Evolutionary conservation across 2,113 vertebrate genomes (phyloP), one percentile per base, ranked within the genome.

Genomic region (Plotosus lineatus): DNA sequence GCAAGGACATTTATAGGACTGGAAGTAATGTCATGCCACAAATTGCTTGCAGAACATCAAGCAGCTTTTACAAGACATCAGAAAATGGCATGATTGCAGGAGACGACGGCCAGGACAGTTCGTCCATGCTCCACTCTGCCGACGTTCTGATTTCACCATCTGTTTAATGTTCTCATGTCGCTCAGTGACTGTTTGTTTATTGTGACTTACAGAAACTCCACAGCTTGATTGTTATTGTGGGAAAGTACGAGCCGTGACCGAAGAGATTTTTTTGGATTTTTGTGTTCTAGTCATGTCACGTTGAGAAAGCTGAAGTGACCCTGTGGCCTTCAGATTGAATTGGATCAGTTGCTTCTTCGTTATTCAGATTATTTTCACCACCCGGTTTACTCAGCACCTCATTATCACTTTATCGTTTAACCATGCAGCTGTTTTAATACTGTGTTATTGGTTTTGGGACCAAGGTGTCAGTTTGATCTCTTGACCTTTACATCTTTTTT

Each of bases 21-120:
- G 77, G 75, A 74, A 85, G 81, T 85, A 69, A 83, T 71, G 68
- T 77, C 68, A 82, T 23, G 50, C 69, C 65, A 74, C 61, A 86
- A 72, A 83, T 83, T 83, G 46, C 60, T 81, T 81, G 65, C 82
- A 81, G 76, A 65, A 83, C 60, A 81, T 63, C n/a, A 6, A 63
- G 46, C 19, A 71, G 56, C 75, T 75, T 72, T 66, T 71, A 84
- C 46, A 19, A 81, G 40, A 12, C 51, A 46, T 76, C 53, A 53
- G 73, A 77, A 36, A 51, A 75, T 58, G 53, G 63, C 23, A 5
- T 12, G 68, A 58, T 53, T n/a, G 26, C 56, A 46, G 55, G 50
- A 48, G 66, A 58, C 23, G 60, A 40, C 23, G 40, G 38, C 71
- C 76, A 36, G 48, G 26, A 40, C 9, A 38, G 23, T 40, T 58